Evolutionary conservation across 2,113 vertebrate species (phyloP).

Genomic region (Motacilla tschutschensis): DNA sequence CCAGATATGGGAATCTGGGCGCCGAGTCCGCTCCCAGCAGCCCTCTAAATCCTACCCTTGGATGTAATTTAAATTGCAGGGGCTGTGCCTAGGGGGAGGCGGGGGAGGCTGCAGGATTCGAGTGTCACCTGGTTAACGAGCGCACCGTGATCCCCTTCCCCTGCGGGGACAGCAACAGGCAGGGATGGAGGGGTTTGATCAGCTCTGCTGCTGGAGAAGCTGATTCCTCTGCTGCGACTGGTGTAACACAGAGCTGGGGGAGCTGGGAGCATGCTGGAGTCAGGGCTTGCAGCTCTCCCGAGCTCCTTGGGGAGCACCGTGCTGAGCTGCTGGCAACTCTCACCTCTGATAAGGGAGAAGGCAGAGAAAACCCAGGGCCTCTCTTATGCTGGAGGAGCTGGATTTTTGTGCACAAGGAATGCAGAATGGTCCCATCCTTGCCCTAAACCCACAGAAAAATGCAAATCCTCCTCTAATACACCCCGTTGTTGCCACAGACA

Average conservation of each 20-base stretch:
- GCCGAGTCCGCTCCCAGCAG: constrained; percentile 30
- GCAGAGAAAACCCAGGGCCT: background rate
- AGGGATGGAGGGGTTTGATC: background rate
- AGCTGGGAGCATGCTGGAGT: accelerated
- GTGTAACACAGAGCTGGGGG: background rate
- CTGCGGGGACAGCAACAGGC: background rate
- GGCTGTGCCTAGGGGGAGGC: background rate
- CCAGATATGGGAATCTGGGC: constrained; percentile 7
- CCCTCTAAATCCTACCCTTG: constrained; percentile 39
- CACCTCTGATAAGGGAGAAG: background rate
- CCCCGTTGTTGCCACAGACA: accelerated
- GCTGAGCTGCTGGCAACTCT: background rate
- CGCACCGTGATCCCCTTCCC: accelerated
- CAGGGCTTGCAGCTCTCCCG: background rate
- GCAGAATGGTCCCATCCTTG: background rate
- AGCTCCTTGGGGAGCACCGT: background rate
- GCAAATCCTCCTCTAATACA: background rate
- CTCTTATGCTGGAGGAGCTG: accelerated
- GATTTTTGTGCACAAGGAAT: no score
- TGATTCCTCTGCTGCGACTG: background rate
- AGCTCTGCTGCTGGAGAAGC: background rate
- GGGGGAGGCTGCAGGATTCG: background rate
- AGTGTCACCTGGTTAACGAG: background rate
- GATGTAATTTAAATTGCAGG: background rate
- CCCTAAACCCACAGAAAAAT: accelerated